phyloP scores from a whole-genome alignment of 1,140 invertebrate genomes.

The Aricia agestis region DNA sequence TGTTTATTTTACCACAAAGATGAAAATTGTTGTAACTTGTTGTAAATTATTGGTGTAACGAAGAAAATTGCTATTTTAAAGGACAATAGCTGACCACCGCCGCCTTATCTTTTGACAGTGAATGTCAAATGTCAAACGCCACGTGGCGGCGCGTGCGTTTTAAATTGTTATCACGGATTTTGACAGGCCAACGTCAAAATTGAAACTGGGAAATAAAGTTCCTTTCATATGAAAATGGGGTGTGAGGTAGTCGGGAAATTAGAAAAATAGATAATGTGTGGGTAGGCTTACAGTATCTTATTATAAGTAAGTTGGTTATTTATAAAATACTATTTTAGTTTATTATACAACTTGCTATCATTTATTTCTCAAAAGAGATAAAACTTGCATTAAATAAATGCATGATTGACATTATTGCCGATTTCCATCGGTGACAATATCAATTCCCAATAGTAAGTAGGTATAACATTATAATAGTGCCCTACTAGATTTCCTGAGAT shows the following conservation, averaged over 20 bases:
- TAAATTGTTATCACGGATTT: slow-evolving; percentile 48
- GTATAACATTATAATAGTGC: too few relatives aligned
- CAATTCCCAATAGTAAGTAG: too few relatives aligned
- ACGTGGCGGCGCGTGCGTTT: slow-evolving; percentile 51
- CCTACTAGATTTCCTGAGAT: too few relatives aligned
- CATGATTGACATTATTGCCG: too few relatives aligned
- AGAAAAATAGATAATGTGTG: background rate
- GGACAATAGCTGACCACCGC: slow-evolving; percentile 39
- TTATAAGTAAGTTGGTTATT: too few relatives aligned
- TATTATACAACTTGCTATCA: background rate
- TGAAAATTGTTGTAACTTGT: too few relatives aligned
- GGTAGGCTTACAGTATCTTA: background rate
- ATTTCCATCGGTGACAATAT: too few relatives aligned
- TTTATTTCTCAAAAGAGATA: too few relatives aligned
- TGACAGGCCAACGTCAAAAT: slow-evolving; percentile 46
- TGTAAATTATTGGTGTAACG: too few relatives aligned
- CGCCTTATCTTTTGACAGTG: slow-evolving; percentile 45
- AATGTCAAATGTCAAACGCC: slow-evolving; percentile 54
- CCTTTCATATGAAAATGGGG: slow-evolving; percentile 1
- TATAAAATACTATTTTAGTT: too few relatives aligned
- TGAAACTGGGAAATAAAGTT: slow-evolving; percentile 26
- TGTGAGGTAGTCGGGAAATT: background rate
- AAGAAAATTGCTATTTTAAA: slow-evolving; percentile 42
- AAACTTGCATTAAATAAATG: background rate
- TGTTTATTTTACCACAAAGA: background rate